Conservation (phyloP, 2,888 invertebrate species). For the Anodontia alba region DNA sequence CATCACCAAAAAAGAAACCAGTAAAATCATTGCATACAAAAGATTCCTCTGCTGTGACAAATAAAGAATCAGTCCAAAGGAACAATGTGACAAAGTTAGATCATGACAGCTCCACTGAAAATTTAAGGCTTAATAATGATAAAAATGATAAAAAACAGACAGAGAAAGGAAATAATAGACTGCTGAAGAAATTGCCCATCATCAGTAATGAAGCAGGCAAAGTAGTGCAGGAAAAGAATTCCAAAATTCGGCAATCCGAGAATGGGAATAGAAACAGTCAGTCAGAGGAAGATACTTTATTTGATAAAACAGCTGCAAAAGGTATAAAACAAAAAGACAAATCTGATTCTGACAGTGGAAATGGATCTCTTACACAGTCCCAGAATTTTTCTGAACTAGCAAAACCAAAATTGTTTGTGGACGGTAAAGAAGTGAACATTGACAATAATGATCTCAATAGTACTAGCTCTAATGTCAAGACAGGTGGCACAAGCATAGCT, state of each 20-base stretch:
- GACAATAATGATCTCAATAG: neutral
- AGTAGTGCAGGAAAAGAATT: neutral
- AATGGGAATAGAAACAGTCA: neutral
- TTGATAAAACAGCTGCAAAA: conserved; percentile 37
- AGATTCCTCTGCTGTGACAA: neutral
- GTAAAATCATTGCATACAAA: conserved; percentile 22
- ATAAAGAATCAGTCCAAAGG: neutral
- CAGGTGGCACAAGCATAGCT: conserved; percentile 21
- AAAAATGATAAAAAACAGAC: neutral
- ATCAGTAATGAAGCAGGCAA: neutral
- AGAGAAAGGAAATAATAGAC: neutral
- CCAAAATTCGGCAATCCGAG: neutral
- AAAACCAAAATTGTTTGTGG: conserved; percentile 15
- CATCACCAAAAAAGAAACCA: conserved; percentile 51
- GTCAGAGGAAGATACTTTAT: conserved; percentile 47
- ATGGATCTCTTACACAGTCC: conserved; percentile 51
- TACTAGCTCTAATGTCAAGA: conserved; percentile 26
- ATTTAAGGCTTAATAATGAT: neutral
- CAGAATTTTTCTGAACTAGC: conserved; percentile 38
- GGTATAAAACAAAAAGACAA: neutral
- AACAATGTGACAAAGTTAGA: neutral
- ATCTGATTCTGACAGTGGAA: conserved; percentile 50
- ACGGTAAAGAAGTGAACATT: neutral
- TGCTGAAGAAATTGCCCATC: neutral
- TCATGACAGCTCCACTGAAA: neutral